phyloP scores from a whole-genome alignment of 2,113 vertebrate genomes.

The Galbula dea region DNA sequence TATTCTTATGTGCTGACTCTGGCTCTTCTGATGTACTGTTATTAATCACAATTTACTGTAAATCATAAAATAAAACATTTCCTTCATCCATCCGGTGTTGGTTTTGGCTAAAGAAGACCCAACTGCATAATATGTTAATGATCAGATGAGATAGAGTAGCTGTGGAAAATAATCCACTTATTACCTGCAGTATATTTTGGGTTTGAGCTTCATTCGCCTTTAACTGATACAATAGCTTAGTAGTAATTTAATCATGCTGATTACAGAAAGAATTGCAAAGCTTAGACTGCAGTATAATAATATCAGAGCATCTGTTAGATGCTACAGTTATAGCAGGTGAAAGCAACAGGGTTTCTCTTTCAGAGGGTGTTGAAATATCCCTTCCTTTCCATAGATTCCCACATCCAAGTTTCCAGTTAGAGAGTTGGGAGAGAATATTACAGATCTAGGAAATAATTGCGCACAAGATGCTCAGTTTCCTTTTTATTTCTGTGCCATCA shows the following conservation, averaged over 20 bases:
- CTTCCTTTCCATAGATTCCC: not conserved
- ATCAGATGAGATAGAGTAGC: not conserved
- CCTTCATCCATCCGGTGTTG: not conserved
- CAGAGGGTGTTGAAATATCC: not conserved
- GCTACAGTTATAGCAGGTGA: not conserved
- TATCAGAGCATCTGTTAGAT: not conserved
- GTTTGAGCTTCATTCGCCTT: constrained; percentile 22
- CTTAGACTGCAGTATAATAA: not conserved
- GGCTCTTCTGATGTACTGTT: not conserved
- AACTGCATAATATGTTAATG: not conserved
- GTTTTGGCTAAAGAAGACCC: not conserved
- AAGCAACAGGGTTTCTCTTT: not conserved
- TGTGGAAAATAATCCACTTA: not conserved
- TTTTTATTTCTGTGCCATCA: not conserved
- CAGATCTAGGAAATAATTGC: not conserved
- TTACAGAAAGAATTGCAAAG: constrained; percentile 6
- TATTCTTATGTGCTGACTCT: not conserved
- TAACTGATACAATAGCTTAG: constrained; percentile 8
- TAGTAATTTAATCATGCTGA: not conserved
- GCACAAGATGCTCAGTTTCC: not conserved
- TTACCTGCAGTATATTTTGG: not conserved
- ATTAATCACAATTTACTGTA: constrained; percentile 1
- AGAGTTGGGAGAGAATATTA: not conserved
- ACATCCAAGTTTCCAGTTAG: not conserved
- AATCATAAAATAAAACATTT: not conserved